These are phyloP conservation scores for Napeogenes inachia DNA, from an alignment of 2,888 invertebrate species.

Conservation along the genomic window DNA sequence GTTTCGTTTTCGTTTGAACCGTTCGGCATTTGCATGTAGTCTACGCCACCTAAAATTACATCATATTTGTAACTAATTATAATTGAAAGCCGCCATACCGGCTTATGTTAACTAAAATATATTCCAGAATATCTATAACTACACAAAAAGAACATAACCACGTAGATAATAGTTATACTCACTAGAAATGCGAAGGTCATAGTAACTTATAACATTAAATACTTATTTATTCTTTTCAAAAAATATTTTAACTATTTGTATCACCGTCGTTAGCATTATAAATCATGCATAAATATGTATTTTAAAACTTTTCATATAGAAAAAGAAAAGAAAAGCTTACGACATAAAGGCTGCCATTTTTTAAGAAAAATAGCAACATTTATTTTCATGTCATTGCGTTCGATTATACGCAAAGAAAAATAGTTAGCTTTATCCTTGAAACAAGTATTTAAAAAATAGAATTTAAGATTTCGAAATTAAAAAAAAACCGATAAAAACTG, in stretches of 20 bases:
- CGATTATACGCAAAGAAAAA: conserved; percentile 22
- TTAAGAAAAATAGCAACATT: conserved; percentile 63
- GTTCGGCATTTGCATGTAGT: conserved; percentile 57
- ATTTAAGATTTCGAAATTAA: too few relatives aligned
- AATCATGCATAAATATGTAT: conserved; percentile 52
- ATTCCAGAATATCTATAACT: conserved; percentile 39
- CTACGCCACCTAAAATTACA: conserved; percentile 36
- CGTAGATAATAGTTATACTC: conserved; percentile 67
- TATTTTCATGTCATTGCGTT: conserved; percentile 41
- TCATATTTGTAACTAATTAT: conserved; percentile 20
- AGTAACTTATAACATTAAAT: conserved; percentile 48
- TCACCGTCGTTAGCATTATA: conserved; percentile 56
- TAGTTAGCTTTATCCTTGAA: too few relatives aligned
- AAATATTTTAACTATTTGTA: conserved; percentile 46
- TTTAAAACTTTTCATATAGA: conserved; percentile 60
- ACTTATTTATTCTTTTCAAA: conserved; percentile 45
- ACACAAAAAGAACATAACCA: conserved; percentile 62
- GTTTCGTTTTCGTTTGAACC: conserved; percentile 45
- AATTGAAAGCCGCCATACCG: conserved; percentile 29
- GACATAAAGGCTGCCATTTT: conserved; percentile 76
- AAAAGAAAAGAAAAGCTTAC: conserved; percentile 73
- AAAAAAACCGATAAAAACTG: too few relatives aligned
- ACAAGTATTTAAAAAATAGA: too few relatives aligned
- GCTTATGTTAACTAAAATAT: conserved; percentile 28
- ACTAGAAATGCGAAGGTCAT: conserved; percentile 61